Conservation (phyloP, 2,113 vertebrate species). For the Panthera uncia region DNA sequence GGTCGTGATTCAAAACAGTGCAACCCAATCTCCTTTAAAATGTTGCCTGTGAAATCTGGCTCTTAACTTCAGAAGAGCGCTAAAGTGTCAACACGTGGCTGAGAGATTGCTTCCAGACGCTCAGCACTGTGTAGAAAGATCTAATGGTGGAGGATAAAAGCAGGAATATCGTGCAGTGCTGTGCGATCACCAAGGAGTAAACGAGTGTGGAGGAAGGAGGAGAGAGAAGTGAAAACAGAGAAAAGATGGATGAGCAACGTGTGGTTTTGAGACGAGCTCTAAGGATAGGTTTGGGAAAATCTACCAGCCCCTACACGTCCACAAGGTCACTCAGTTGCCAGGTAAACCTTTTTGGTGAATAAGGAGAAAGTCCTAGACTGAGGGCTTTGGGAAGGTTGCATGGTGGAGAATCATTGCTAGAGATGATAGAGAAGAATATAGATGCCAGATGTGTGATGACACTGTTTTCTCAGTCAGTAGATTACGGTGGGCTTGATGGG, state of each 20-base stretch:
- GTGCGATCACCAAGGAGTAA: background rate
- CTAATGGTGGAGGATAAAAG: background rate
- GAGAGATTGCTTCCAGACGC: conserved; percentile 61
- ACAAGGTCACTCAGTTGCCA: background rate
- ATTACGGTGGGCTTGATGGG: no score
- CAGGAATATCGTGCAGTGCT: background rate
- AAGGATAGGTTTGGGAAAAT: background rate
- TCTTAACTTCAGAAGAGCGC: conserved; percentile 41
- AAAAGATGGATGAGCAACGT: background rate
- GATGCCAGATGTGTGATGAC: background rate
- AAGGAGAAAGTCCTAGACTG: background rate
- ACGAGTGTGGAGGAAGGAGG: background rate
- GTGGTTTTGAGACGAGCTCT: background rate
- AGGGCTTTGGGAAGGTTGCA: background rate
- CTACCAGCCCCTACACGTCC: background rate
- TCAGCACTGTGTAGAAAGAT: background rate
- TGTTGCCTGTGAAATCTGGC: conserved; percentile 62
- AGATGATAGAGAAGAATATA: background rate
- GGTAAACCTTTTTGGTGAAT: background rate
- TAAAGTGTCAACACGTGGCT: conserved; percentile 18
- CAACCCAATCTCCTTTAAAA: conserved; percentile 59
- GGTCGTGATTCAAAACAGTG: conserved; percentile 70
- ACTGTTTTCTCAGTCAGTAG: background rate
- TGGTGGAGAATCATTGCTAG: background rate
- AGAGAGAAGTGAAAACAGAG: background rate